Evolutionary conservation across 2,113 vertebrate genomes (phyloP).

Genomic region (Paramisgurnus dabryanus): DNA sequence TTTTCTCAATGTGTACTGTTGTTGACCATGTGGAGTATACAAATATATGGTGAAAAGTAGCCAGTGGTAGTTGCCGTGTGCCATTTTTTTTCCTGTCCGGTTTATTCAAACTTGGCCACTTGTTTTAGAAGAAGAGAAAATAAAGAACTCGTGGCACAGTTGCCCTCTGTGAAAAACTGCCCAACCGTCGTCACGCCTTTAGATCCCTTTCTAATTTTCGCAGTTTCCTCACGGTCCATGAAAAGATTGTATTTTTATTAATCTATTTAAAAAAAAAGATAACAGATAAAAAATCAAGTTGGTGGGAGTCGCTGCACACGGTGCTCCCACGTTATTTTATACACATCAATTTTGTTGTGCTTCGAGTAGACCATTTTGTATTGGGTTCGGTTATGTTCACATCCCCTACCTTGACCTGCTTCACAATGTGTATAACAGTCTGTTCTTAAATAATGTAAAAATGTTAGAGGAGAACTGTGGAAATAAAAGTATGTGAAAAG

Average conservation of each 20-base stretch:
- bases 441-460: slow-evolving; percentile 99
- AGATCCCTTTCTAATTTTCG: slow-evolving; percentile 75
- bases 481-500: slow-evolving; percentile 99
- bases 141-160: slow-evolving; percentile 48
- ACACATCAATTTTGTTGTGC: slow-evolving; percentile 96
- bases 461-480: slow-evolving; percentile 97
- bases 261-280: slow-evolving; percentile 87
- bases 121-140: slow-evolving; percentile 61
- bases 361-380: slow-evolving; percentile 98
- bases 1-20: slow-evolving; percentile 84
- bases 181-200: slow-evolving; percentile 81
- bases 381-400: slow-evolving; percentile 80
- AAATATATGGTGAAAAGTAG: slow-evolving; percentile 94
- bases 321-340: slow-evolving; percentile 92
- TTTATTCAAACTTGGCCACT: slow-evolving; percentile 78
- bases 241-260: slow-evolving; percentile 99
- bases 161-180: slow-evolving; percentile 81
- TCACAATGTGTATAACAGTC: slow-evolving; percentile 96
- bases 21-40: slow-evolving; percentile 96
- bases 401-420: slow-evolving; percentile 64
- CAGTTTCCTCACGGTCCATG: slow-evolving; percentile 89
- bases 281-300: slow-evolving; percentile 84
- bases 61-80: slow-evolving; percentile 96
- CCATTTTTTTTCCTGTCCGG: slow-evolving; percentile 76
- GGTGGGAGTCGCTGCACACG: slow-evolving; percentile 82